Conservation (phyloP, 2,888 invertebrate species). For the Xanthia togata region DNA sequence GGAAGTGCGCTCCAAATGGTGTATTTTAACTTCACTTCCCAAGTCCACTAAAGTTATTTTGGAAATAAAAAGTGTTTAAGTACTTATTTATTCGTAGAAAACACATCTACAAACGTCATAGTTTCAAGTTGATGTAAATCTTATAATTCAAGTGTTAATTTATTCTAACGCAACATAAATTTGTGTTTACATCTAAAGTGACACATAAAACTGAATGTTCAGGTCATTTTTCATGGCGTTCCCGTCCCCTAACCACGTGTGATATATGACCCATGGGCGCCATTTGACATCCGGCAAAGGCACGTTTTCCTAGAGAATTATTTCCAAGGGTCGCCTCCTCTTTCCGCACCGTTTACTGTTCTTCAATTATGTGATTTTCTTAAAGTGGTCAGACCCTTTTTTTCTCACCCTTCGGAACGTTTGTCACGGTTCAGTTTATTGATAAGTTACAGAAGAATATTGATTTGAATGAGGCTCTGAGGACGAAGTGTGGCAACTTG, state of each 20-base stretch:
- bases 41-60: background rate
- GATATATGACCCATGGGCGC: constrained; percentile 81
- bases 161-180: constrained; percentile 8
- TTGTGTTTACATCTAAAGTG: constrained; percentile 52
- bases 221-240: constrained; percentile 79
- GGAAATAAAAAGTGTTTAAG: background rate
- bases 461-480: constrained; percentile 54
- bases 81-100: background rate
- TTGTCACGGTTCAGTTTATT: constrained; percentile 77
- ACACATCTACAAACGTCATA: background rate
- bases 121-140: background rate
- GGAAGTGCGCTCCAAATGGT: background rate
- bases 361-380: constrained; percentile 90
- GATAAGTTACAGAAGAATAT: constrained; percentile 70
- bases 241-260: constrained; percentile 79
- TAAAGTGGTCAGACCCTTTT: constrained; percentile 87
- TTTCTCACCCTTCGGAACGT: constrained; percentile 69
- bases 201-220: constrained; percentile 50
- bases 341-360: constrained; percentile 89
- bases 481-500: constrained; percentile 8
- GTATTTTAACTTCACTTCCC: background rate
- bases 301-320: constrained; percentile 81
- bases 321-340: constrained; percentile 81
- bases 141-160: background rate
- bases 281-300: constrained; percentile 82